Conservation (phyloP, 92 coral and sea anemone species). For the Micromussa lordhowensis region DNA sequence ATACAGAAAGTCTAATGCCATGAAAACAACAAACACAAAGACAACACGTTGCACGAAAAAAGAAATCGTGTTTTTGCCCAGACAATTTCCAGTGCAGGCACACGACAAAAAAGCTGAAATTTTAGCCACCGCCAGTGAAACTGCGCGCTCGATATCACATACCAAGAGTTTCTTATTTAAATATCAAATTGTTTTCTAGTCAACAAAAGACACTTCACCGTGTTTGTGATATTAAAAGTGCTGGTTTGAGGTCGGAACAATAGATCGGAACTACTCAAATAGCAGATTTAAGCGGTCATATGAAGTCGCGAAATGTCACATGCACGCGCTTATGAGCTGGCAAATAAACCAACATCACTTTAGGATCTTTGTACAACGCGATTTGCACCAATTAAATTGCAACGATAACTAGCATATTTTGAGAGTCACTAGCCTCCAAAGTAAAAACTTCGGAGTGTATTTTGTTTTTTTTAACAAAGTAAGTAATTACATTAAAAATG, state of each 20-base stretch:
- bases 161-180: conserved; percentile 45
- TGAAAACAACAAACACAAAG: conserved; percentile 76
- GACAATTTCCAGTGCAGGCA: background rate
- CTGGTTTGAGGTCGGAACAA: conserved; percentile 69
- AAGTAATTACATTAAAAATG: conserved; percentile 62
- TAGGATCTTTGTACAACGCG: conserved; percentile 57
- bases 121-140: background rate
- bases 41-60: conserved; percentile 71
- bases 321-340: conserved; percentile 59
- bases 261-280: conserved; percentile 64
- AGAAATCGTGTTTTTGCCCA: conserved; percentile 5
- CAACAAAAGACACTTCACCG: conserved; percentile 66
- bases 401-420: conserved; percentile 35
- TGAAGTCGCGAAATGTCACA: conserved; percentile 61
- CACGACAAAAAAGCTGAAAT: background rate
- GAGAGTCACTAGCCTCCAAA: conserved; percentile 13
- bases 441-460: background rate
- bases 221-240: conserved; percentile 63
- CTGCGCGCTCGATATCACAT: background rate
- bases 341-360: conserved; percentile 67
- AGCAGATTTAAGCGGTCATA: conserved; percentile 56
- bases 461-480: conserved; percentile 39
- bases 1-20: conserved; percentile 67
- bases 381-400: conserved; percentile 64
- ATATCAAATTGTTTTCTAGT: conserved; percentile 68